These are phyloP conservation scores for Tachuris rubrigastra DNA, from an alignment of 2,113 vertebrate genomes.

Conservation along the genomic window DNA sequence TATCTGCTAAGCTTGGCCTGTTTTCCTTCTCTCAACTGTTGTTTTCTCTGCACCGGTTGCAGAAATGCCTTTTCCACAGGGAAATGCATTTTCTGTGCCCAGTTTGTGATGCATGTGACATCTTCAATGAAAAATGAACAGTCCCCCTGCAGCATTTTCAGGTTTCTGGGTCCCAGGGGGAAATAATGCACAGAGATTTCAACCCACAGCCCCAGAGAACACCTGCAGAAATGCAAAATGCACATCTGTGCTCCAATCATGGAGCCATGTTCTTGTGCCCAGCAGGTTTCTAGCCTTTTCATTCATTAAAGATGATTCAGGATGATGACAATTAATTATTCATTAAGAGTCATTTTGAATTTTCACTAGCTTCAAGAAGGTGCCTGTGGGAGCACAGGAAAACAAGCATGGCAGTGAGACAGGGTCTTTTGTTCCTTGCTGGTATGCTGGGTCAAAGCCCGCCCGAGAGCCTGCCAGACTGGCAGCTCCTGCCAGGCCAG, in stretches of 20 bases:
- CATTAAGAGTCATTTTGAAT: background rate
- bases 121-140: background rate
- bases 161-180: background rate
- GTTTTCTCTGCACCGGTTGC: background rate
- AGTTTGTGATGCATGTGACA: background rate
- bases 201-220: background rate
- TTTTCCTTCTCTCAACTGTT: background rate
- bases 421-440: background rate
- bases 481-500: background rate
- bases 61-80: background rate
- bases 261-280: background rate
- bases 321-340: constrained; percentile 34
- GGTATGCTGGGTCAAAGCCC: background rate
- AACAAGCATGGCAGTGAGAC: background rate
- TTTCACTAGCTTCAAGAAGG: background rate
- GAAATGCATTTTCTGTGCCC: background rate
- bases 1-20: background rate
- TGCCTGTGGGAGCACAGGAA: background rate
- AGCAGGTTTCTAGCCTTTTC: constrained; percentile 17
- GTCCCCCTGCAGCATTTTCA: background rate
- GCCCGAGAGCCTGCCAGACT: background rate
- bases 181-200: background rate
- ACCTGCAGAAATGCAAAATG: background rate
- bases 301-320: constrained; percentile 37
- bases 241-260: background rate